Conservation (phyloP, 2,888 invertebrate species). For the Drosophila birchii region DNA sequence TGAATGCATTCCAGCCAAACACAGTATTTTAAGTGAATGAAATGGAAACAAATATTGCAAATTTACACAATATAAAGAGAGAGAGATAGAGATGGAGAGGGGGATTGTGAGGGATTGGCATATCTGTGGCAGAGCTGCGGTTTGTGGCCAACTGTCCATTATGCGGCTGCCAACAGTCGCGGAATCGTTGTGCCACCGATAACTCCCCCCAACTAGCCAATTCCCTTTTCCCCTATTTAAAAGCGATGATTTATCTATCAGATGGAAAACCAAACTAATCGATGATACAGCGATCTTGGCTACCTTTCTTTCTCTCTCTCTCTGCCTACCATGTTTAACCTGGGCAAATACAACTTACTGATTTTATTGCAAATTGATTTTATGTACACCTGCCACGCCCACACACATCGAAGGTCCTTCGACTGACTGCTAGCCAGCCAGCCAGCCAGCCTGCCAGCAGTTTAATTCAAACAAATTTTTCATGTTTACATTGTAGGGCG, state of each 20-base stretch:
- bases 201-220: conserved; percentile 26
- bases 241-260: conserved; percentile 61
- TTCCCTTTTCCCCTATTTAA: conserved; percentile 23
- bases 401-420: conserved; percentile 13
- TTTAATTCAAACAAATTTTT: conserved; percentile 78
- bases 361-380: conserved; percentile 80
- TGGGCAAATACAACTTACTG: conserved; percentile 76
- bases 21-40: conserved; percentile 71
- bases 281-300: conserved; percentile 7
- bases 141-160: conserved; percentile 47
- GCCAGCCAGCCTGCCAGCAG: conserved; percentile 34
- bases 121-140: conserved; percentile 58
- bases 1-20: conserved; percentile 25
- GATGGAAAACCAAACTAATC: conserved; percentile 23
- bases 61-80: conserved; percentile 69
- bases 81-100: conserved; percentile 4
- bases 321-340: conserved; percentile 57
- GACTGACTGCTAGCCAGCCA: conserved; percentile 16
- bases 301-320: background rate
- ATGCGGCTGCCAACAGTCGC: conserved; percentile 34
- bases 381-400: conserved; percentile 68
- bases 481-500: conserved; percentile 80
- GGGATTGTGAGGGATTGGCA: conserved; percentile 18
- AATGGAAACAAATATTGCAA: conserved; percentile 76
- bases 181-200: conserved; percentile 52